These are phyloP conservation scores for Lacerta viridis DNA, from an alignment of 2,797 vertebrate genomes.

Conservation along the genomic window DNA sequence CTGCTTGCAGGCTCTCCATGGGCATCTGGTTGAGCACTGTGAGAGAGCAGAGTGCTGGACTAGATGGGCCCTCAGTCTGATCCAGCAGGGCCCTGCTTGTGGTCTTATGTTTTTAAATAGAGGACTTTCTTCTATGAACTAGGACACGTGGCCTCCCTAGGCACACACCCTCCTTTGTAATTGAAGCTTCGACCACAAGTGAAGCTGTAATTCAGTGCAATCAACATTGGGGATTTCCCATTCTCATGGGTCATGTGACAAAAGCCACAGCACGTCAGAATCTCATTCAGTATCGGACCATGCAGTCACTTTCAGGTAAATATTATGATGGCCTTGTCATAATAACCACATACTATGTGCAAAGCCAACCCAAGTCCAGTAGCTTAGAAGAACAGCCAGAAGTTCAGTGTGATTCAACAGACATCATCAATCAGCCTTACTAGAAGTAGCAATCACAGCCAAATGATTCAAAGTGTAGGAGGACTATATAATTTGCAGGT, in stretches of 20 bases:
- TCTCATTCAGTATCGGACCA: slow-evolving; percentile 13
- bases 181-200: slow-evolving; percentile 12
- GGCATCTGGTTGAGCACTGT: no score
- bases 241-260: slow-evolving; percentile 53
- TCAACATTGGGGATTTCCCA: slow-evolving; percentile 43
- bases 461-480: slow-evolving; percentile 48
- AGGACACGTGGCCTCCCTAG: no score
- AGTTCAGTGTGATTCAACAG: slow-evolving; percentile 73
- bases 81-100: no score
- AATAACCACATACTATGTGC: neutral
- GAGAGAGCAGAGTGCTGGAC: no score
- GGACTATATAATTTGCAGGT: slow-evolving; percentile 77
- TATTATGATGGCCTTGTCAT: slow-evolving; percentile 59
- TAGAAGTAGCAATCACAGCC: slow-evolving; percentile 70
- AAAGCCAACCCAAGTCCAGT: neutral
- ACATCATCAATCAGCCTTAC: slow-evolving; percentile 63
- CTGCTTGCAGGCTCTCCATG: no score
- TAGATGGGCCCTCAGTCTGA: no score
- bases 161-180: neutral
- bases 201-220: slow-evolving; percentile 43
- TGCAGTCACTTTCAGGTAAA: slow-evolving; percentile 15
- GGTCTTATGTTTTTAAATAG: no score
- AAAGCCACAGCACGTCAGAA: slow-evolving; percentile 35
- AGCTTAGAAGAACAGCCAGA: slow-evolving; percentile 77
- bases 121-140: no score